Conservation (phyloP, 2,888 invertebrate genomes). For the Chymomyza amoena region DNA sequence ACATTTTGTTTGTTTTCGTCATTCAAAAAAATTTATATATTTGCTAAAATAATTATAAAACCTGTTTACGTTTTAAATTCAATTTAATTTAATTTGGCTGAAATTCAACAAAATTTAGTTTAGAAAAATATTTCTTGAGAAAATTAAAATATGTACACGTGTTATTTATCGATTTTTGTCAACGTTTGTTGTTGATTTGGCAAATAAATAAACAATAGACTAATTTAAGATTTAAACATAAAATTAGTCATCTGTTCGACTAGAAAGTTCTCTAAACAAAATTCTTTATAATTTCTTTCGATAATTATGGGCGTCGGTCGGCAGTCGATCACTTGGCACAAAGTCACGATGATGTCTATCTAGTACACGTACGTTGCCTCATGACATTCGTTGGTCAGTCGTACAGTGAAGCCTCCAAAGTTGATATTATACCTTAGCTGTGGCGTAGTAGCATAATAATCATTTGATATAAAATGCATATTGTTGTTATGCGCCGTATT, state of each 20-base stretch:
- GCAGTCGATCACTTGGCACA: constrained; percentile 4
- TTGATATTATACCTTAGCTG: too few species aligned
- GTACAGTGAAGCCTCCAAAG: not conserved
- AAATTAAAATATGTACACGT: constrained; percentile 24
- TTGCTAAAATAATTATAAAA: not conserved
- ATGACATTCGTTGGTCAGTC: not conserved
- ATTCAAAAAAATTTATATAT: not conserved
- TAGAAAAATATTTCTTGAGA: constrained; percentile 3
- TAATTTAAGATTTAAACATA: not conserved
- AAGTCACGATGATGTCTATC: not conserved
- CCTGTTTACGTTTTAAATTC: not conserved
- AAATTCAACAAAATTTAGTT: constrained; percentile 9
- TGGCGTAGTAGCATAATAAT: too few species aligned
- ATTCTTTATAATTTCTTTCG: not conserved
- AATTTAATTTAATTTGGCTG: constrained; percentile 15
- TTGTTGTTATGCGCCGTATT: too few species aligned
- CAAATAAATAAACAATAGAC: constrained; percentile 17
- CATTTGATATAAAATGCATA: too few species aligned
- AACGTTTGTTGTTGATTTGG: not conserved
- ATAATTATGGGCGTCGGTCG: constrained; percentile 7
- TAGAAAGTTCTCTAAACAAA: not conserved
- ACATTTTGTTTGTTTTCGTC: not conserved
- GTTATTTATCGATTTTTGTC: constrained; percentile 32
- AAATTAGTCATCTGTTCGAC: constrained; percentile 22
- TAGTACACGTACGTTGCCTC: not conserved